Evolutionary conservation across 2,113 vertebrate genomes (phyloP).

Genomic region (Crypturellus undulatus): DNA sequence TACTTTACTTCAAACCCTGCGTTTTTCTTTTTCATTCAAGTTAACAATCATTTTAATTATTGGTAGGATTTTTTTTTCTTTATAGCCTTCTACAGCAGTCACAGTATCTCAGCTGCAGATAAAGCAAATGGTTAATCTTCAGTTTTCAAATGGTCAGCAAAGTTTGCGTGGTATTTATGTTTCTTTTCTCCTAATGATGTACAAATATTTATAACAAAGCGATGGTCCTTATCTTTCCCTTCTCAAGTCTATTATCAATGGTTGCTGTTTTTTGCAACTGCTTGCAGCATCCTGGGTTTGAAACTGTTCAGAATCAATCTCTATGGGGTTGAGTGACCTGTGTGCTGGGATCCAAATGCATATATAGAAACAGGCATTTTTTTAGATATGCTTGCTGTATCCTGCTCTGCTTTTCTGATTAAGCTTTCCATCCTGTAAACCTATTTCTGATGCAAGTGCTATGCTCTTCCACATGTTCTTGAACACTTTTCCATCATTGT

Average conservation of each 20-base stretch:
- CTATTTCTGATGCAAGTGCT: not conserved
- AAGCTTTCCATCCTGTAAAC: not conserved
- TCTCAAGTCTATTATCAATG: not conserved
- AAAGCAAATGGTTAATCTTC: not conserved
- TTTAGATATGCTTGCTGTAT: not conserved
- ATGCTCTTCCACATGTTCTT: not conserved
- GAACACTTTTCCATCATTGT: constrained; percentile 10
- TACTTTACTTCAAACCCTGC: not conserved
- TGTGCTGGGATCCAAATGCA: not conserved
- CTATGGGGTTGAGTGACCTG: not conserved
- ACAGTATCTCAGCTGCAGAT: not conserved
- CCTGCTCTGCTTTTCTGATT: not conserved
- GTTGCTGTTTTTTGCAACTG: not conserved
- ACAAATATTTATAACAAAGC: not conserved
- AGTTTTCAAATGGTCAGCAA: not conserved
- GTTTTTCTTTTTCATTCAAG: not conserved
- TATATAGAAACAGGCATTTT: not conserved
- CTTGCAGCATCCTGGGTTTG: not conserved
- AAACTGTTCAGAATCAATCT: not conserved
- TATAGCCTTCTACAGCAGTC: not conserved
- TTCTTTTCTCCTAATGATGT: not conserved
- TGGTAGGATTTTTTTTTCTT: constrained; percentile 24
- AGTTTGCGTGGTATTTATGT: not conserved
- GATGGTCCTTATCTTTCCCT: not conserved
- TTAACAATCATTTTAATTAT: not conserved